A percentile compares a stretch with the other conserved stretches of the same genome.
Conservation (phyloP, 2,888 invertebrate genomes). For the Melinopterus prodromus region DNA sequence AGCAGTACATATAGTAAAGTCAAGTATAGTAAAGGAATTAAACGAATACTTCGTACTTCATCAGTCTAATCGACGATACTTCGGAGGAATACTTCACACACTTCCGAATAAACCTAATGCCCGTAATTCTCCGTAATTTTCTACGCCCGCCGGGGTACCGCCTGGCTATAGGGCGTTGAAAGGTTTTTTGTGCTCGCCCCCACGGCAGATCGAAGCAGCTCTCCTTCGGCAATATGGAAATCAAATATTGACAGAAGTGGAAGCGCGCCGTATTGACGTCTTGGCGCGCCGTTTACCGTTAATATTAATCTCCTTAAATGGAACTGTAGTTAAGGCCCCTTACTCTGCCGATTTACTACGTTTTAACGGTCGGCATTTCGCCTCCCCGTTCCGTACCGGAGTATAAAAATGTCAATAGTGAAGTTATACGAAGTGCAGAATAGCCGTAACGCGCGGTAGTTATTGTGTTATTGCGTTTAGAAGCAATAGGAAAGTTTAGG, state of each 20-base stretch:
- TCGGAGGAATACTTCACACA: not conserved
- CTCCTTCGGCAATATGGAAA: not conserved
- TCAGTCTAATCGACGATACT: not conserved
- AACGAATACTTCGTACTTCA: no score
- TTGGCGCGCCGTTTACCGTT: constrained; percentile 4
- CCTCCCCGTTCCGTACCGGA: not conserved
- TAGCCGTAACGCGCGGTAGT: no score
- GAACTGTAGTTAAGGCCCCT: not conserved
- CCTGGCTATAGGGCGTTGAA: not conserved
- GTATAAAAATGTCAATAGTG: not conserved
- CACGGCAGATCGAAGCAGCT: not conserved
- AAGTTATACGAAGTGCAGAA: not conserved
- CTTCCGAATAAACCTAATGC: not conserved
- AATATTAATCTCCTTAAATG: constrained; percentile 4
- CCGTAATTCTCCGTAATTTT: not conserved
- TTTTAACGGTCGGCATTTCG: not conserved
- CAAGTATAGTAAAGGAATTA: no score
- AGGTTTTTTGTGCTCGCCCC: not conserved
- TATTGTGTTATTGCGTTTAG: no score
- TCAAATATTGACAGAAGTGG: not conserved
- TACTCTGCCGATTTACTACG: not conserved
- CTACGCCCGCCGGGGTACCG: not conserved
- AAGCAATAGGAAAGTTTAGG: no score
- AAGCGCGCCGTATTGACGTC: constrained; percentile 4
- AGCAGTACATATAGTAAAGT: no score